Base-by-base conservation (phyloP, 2,797 vertebrate genomes). In the Urosaurus nigricauda region DNA sequence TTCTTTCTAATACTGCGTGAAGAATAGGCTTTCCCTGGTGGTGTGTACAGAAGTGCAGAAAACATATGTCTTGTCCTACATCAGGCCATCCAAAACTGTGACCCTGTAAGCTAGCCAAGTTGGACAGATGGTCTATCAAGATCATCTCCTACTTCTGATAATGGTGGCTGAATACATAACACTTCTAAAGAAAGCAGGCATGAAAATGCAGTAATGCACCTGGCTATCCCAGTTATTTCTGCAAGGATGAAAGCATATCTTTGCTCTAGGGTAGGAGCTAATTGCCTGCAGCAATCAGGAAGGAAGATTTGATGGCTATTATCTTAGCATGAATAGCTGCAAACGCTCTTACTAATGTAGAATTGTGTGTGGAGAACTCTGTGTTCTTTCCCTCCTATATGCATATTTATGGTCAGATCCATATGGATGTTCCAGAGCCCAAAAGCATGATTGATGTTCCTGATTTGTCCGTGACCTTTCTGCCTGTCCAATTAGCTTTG, bases 261-360 rank as follows among this genome's bases (percentile, higher is more conserved):
- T 77, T 91, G 84, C 58, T 77, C 24, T 73, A 80, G 77, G 68
- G 70, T 85, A 85, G 26, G 79, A 86, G 71, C 77, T 86, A 88
- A 91, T 88, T 91, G 87, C 83, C 63, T 88, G 37, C 79, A 43
- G 71, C 90, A 88, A 88, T 88, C 87, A 88, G 83, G 79, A 58
- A 82, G 79, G 56, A 88, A 84, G 71, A 85, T 78, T 70, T 86
- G 83, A 60, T 86, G 60, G 60, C 51, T 78, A 88, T 78, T 88
- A 83, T 88, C 71, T 83, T 91, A 83, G 71, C 83, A 71, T 88
- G 83, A 86, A 88, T 88, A 88, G 83, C 79, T 78, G 37, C 51
- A 85, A 91, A 83, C 32, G 2, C 73, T 82, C 83, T 60, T 88
- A 58, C 78, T 83, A 73, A 86, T 86, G 86, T 85, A 60, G 78